A percentile compares a stretch with the other conserved stretches of the same genome.
These are phyloP conservation scores for Mimachlamys varia DNA, from an alignment of 2,888 invertebrate species.

Conservation along the genomic window DNA sequence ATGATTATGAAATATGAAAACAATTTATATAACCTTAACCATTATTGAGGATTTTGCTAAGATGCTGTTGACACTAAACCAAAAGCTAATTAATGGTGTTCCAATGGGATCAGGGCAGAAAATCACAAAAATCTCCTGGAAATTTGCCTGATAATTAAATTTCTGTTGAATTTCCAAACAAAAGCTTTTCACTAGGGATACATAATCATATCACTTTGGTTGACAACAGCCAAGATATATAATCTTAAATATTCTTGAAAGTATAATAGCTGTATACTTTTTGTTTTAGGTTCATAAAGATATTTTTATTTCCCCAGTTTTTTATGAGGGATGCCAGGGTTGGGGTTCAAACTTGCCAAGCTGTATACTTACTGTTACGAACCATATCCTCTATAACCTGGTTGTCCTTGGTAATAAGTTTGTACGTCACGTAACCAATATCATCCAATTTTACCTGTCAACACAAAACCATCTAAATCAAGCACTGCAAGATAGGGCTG, in stretches of 20 bases:
- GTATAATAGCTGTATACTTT: too few species aligned
- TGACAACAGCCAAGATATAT: neutral
- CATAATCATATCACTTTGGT: neutral
- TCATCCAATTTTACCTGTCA: constrained; percentile 74
- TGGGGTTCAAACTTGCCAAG: too few species aligned
- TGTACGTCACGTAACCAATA: constrained; percentile 76
- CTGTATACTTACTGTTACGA: constrained; percentile 72
- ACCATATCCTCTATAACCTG: constrained; percentile 74
- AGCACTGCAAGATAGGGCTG: too few species aligned
- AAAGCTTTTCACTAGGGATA: neutral
- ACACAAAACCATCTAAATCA: neutral
- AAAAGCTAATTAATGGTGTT: neutral
- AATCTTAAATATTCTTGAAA: too few species aligned
- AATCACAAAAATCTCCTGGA: neutral
- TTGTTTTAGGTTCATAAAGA: too few species aligned
- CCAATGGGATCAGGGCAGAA: neutral
- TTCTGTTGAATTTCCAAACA: neutral
- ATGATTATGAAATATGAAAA: too few species aligned
- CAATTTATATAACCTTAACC: too few species aligned
- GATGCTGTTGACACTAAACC: too few species aligned
- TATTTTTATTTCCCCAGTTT: too few species aligned
- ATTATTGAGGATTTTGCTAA: too few species aligned
- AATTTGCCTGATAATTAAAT: neutral
- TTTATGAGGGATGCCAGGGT: too few species aligned
- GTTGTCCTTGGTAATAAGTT: constrained; percentile 59